A percentile compares a stretch with the other conserved stretches of the same genome.
Conservation (phyloP, 2,113 vertebrate genomes). For the Takifugu flavidus region DNA sequence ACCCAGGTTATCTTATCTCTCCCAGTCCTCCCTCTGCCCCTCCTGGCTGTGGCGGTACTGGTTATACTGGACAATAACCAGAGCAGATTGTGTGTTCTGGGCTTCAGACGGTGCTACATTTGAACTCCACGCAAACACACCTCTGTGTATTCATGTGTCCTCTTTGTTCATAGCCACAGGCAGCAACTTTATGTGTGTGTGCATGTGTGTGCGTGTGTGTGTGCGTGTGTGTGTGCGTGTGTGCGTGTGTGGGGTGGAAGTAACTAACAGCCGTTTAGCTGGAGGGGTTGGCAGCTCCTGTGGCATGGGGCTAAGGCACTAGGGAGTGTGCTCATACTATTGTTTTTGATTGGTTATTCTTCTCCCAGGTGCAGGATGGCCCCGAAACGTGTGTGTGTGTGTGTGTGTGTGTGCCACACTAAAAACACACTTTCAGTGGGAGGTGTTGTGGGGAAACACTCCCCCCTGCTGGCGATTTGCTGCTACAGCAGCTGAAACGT, state of each 20-base stretch:
- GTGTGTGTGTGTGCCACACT: neutral
- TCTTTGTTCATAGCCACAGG: too few species aligned
- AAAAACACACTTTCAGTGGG: neutral
- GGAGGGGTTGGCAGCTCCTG: neutral
- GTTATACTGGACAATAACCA: neutral
- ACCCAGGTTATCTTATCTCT: neutral
- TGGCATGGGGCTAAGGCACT: conserved; percentile 1
- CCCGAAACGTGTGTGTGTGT: conserved; percentile 10
- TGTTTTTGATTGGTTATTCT: conserved; percentile 31
- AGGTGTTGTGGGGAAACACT: neutral
- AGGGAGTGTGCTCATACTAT: conserved; percentile 13
- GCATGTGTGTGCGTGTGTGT: too few species aligned
- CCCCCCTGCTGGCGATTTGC: neutral
- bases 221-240: conserved; percentile 4
- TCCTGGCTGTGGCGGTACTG: neutral
- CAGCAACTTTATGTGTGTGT: neutral
- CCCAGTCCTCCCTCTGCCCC: neutral
- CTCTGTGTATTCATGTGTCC: neutral
- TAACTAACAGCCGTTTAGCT: conserved; percentile 33
- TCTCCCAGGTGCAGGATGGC: conserved; percentile 39
- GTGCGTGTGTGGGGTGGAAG: conserved; percentile 6
- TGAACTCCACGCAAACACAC: neutral
- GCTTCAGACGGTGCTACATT: too few species aligned
- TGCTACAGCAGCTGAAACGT: neutral
- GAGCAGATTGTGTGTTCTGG: neutral